phyloP scores from a whole-genome alignment of 1,140 invertebrate genomes.

The Chelonus insularis region DNA sequence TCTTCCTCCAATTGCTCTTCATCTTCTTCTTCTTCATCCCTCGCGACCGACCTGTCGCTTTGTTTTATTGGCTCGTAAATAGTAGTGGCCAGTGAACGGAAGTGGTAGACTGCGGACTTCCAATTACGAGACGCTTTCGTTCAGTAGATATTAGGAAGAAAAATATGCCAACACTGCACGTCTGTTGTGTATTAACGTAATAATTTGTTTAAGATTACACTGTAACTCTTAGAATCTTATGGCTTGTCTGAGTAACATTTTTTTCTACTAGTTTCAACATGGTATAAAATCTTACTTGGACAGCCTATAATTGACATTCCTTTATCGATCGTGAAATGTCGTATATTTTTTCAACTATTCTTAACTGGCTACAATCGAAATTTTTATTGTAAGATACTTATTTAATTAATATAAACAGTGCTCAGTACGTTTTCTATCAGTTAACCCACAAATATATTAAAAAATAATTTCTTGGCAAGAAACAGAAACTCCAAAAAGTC shows the following conservation, averaged over 20 bases:
- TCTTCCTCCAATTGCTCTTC: neutral
- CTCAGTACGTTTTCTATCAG: too few species aligned
- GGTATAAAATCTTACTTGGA: neutral
- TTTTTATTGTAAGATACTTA: too few species aligned
- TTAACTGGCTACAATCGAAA: too few species aligned
- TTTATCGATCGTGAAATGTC: neutral
- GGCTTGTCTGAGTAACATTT: neutral
- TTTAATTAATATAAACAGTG: too few species aligned
- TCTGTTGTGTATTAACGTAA: slow-evolving; percentile 29
- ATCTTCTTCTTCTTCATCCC: neutral
- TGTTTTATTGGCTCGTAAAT: slow-evolving; percentile 48
- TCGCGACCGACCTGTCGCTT: slow-evolving; percentile 15
- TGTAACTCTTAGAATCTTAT: neutral
- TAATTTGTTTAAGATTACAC: slow-evolving; percentile 33
- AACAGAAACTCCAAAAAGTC: too few species aligned
- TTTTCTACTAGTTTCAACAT: neutral
- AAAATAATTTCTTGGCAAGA: too few species aligned
- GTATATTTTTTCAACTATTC: too few species aligned
- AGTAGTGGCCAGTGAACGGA: slow-evolving; percentile 36
- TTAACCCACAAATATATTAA: too few species aligned
- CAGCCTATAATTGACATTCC: neutral
- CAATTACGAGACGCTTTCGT: slow-evolving; percentile 37
- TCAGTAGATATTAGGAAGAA: slow-evolving; percentile 15
- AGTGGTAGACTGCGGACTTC: slow-evolving; percentile 35
- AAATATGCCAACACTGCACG: slow-evolving; percentile 4